Percentiles rank a stretch among this genome's conserved stretches.
Evolutionary conservation across 2,797 vertebrate species (phyloP).

Genomic region (Aplochiton taeniatus): DNA sequence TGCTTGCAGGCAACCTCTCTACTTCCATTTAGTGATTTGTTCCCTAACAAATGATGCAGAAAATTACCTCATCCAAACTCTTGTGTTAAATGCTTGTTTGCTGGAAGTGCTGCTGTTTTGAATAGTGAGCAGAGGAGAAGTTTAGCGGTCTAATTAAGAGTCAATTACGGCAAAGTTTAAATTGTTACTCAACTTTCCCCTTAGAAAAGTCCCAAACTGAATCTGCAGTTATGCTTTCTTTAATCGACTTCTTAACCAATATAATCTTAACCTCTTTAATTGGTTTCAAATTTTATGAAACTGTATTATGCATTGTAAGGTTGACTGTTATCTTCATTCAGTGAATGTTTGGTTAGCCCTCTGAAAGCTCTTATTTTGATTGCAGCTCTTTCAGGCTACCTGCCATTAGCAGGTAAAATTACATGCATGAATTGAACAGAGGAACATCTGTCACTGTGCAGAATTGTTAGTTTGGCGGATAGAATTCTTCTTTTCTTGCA

Average conservation of each 20-base stretch:
- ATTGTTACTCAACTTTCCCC: not conserved
- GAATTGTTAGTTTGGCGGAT: not conserved
- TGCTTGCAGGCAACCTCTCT: slow-evolving; percentile 25
- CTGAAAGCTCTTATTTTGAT: slow-evolving; percentile 20
- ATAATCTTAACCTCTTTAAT: not conserved
- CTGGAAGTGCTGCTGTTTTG: slow-evolving; percentile 38
- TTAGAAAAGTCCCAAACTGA: too few relatives aligned
- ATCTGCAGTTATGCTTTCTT: too few relatives aligned
- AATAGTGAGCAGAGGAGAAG: slow-evolving; percentile 5
- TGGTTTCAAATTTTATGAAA: not conserved
- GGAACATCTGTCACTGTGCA: slow-evolving; percentile 7
- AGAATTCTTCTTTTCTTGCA: too few relatives aligned
- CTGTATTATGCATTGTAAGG: slow-evolving; percentile 28
- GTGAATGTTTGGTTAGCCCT: slow-evolving; percentile 15
- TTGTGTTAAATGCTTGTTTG: slow-evolving; percentile 49
- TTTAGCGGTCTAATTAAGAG: slow-evolving; percentile 12
- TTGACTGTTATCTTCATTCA: slow-evolving; percentile 22
- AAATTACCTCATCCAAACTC: slow-evolving; percentile 60
- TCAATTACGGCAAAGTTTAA: slow-evolving; percentile 11
- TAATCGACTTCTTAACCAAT: too few relatives aligned
- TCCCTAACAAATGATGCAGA: slow-evolving; percentile 64
- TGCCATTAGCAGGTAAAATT: slow-evolving; percentile 25
- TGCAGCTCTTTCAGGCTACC: slow-evolving; percentile 20
- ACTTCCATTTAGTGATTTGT: slow-evolving; percentile 46
- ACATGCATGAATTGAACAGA: too few relatives aligned